phyloP scores from a whole-genome alignment of 2,888 invertebrate species.

The Eristalinus aeneus region DNA sequence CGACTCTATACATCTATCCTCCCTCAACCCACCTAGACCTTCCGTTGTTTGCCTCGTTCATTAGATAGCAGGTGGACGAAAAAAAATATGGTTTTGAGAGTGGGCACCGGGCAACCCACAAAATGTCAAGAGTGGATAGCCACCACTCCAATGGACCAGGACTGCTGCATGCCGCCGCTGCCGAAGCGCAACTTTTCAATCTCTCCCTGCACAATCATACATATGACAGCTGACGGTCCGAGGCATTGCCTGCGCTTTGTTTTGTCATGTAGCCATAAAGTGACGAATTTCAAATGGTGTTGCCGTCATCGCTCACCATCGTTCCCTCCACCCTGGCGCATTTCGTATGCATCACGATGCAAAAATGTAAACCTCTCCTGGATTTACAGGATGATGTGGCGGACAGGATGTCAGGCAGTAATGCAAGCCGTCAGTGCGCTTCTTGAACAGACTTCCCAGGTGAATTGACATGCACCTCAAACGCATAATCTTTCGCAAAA shows the following conservation, averaged over 20 bases:
- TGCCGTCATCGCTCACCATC: neutral
- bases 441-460: neutral
- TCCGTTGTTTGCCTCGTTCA: neutral
- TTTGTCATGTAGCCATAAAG: neutral
- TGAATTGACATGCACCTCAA: neutral
- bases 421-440: neutral
- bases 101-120: neutral
- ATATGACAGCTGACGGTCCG: neutral
- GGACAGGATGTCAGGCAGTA: neutral
- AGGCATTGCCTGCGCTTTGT: neutral
- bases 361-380: neutral
- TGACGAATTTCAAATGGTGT: neutral
- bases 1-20: neutral
- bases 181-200: neutral
- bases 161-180: neutral
- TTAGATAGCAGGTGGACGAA: neutral
- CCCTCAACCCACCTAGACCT: neutral
- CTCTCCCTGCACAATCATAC: neutral
- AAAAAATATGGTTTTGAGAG: neutral
- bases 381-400: neutral
- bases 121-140: neutral
- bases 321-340: neutral
- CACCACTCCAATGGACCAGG: neutral
- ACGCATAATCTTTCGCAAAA: neutral
- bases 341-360: neutral